Evolutionary conservation across 35 echinoderm and acorn worm species (phyloP).

Genomic region (Apostichopus parvimensis): DNA sequence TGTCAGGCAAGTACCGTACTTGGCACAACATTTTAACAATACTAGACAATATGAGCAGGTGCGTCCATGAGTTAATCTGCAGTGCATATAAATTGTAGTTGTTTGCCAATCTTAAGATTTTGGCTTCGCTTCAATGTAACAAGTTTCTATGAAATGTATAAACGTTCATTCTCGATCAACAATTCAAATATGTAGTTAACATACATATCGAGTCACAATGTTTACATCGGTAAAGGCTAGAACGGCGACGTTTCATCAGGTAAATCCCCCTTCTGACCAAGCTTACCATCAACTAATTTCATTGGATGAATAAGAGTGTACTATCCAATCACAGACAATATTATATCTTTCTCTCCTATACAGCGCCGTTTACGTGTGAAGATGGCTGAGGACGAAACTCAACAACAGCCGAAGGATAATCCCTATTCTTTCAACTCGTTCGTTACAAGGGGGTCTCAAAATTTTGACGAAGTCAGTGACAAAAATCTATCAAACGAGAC

Average conservation of each 20-base stretch:
- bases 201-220: not conserved
- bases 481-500: not conserved
- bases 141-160: no score
- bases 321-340: not conserved
- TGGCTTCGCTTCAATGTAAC: no score
- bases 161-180: no score
- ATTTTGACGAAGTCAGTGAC: not conserved
- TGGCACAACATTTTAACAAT: no score
- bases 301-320: not conserved
- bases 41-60: no score
- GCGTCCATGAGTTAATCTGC: no score
- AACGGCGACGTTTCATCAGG: not conserved
- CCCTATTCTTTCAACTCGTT: slow-evolving; percentile 28
- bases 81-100: no score
- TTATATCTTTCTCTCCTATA: not conserved
- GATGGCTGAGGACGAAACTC: slow-evolving; percentile 12
- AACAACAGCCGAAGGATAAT: slow-evolving; percentile 4
- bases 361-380: not conserved
- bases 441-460: not conserved
- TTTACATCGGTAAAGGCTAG: not conserved
- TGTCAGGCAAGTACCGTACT: no score
- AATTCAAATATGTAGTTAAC: no score
- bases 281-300: slow-evolving; percentile 24
- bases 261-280: not conserved
- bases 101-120: no score